Percentiles rank a stretch among this genome's conserved stretches.
These are phyloP conservation scores for Caranx melampygus DNA, from an alignment of 2,113 vertebrate species.

Conservation along the genomic window DNA sequence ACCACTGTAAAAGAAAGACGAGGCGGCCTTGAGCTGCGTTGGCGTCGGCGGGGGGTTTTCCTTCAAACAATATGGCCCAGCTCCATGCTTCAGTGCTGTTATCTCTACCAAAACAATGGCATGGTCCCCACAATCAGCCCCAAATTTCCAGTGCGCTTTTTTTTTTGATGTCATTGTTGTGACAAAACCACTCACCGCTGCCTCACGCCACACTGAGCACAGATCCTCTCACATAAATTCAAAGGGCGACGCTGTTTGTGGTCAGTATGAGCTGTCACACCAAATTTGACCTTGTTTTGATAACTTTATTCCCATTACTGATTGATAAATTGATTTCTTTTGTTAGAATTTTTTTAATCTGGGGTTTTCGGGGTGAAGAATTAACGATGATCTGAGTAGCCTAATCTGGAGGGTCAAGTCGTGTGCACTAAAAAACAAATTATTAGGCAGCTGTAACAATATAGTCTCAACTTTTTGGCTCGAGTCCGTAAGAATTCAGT, in stretches of 20 bases:
- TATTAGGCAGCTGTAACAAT: neutral
- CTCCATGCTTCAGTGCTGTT: conserved; percentile 57
- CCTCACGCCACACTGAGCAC: conserved; percentile 47
- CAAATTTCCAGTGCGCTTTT: conserved; percentile 63
- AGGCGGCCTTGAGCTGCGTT: conserved; percentile 24
- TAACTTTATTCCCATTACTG: conserved; percentile 35
- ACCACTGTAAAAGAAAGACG: conserved; percentile 54
- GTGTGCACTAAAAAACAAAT: neutral
- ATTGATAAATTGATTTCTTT: conserved; percentile 27
- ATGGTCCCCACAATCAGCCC: conserved; percentile 46
- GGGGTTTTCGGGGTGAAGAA: conserved; percentile 14
- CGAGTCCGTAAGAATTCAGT: neutral
- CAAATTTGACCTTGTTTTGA: conserved; percentile 50
- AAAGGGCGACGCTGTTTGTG: conserved; percentile 30
- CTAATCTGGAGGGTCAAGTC: conserved; percentile 3
- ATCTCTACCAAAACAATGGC: conserved; percentile 75
- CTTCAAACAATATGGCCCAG: conserved; percentile 66
- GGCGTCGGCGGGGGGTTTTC: conserved; percentile 56
- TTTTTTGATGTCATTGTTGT: conserved; percentile 78
- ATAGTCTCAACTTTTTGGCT: neutral
- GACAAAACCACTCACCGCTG: conserved; percentile 63
- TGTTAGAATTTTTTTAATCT: conserved; percentile 34
- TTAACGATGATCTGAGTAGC: conserved; percentile 46
- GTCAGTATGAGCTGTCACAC: conserved; percentile 45
- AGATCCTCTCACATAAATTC: conserved; percentile 29